These are phyloP conservation scores for Arnoldichthys spilopterus DNA, from an alignment of 2,797 vertebrate species.

Conservation along the genomic window DNA sequence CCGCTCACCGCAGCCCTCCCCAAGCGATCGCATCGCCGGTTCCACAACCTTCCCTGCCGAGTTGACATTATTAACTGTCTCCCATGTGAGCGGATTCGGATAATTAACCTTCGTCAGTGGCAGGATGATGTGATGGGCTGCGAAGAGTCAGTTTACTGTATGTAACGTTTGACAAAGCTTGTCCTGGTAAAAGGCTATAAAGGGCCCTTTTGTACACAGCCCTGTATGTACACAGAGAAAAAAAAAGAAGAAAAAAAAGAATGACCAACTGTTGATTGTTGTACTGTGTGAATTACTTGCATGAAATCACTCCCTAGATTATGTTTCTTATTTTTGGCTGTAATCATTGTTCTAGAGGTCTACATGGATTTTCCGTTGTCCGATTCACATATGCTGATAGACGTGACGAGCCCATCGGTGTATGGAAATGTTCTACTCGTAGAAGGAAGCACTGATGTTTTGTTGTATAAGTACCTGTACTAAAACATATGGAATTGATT, in stretches of 20 bases:
- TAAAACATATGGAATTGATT: slow-evolving; percentile 34
- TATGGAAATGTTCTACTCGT: slow-evolving; percentile 17
- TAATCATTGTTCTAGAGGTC: slow-evolving; percentile 58
- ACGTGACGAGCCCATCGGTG: slow-evolving; percentile 18
- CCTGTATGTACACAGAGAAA: slow-evolving; percentile 43
- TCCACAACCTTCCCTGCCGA: slow-evolving; percentile 32
- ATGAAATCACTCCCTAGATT: slow-evolving; percentile 62
- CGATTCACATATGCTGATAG: slow-evolving; percentile 39
- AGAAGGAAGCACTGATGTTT: slow-evolving; percentile 43
- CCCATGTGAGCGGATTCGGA: slow-evolving; percentile 21
- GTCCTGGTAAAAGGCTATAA: slow-evolving; percentile 37
- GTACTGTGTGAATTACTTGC: slow-evolving; percentile 59
- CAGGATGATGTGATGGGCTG: slow-evolving; percentile 44
- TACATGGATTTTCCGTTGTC: slow-evolving; percentile 60
- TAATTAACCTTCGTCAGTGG: slow-evolving; percentile 39
- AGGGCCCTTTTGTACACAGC: slow-evolving; percentile 16
- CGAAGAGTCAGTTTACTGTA: slow-evolving; percentile 31
- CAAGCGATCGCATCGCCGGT: slow-evolving; percentile 46
- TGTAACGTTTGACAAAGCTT: slow-evolving; percentile 37
- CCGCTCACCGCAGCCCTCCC: slow-evolving; percentile 49
- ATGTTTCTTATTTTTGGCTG: slow-evolving; percentile 44
- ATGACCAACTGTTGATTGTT: slow-evolving; percentile 35
- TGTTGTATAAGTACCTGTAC: slow-evolving; percentile 29
- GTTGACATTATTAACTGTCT: slow-evolving; percentile 13
- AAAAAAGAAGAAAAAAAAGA: neutral